phyloP scores from a whole-genome alignment of 2,113 vertebrate species.

The Mastomys natalensis region DNA sequence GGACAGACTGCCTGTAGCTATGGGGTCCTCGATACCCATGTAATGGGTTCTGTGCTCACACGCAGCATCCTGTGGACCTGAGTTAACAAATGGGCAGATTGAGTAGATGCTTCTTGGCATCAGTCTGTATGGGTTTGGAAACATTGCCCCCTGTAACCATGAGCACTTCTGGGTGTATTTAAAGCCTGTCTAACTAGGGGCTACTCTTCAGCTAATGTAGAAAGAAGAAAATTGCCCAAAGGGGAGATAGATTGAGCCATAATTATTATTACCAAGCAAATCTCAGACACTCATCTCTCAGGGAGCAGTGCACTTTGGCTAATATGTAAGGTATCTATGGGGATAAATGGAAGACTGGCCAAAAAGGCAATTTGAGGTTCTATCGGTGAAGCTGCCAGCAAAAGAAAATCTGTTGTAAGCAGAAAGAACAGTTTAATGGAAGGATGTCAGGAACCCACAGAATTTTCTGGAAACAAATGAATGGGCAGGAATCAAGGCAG shows the following conservation, averaged over 20 bases:
- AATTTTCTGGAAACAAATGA: neutral
- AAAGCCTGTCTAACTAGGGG: neutral
- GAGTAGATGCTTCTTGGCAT: neutral
- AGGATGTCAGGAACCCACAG: neutral
- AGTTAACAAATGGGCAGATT: neutral
- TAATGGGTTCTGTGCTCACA: neutral
- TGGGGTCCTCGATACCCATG: neutral
- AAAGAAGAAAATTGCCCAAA: constrained; percentile 19
- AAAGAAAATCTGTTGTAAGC: constrained; percentile 10
- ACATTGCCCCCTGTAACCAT: neutral
- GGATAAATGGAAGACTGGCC: no score
- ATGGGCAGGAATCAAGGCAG: neutral
- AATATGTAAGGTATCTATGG: neutral
- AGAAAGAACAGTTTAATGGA: neutral
- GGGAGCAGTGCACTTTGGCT: neutral
- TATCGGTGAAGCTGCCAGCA: neutral
- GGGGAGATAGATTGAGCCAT: constrained; percentile 10
- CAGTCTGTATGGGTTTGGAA: neutral
- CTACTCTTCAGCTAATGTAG: neutral
- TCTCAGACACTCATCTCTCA: neutral
- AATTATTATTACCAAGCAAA: constrained; percentile 12
- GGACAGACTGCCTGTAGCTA: neutral
- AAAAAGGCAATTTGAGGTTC: neutral
- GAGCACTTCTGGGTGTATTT: neutral
- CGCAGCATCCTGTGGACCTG: neutral